Base-by-base conservation (phyloP, 2,797 vertebrate species). In the Cyclopterus lumpus region DNA sequence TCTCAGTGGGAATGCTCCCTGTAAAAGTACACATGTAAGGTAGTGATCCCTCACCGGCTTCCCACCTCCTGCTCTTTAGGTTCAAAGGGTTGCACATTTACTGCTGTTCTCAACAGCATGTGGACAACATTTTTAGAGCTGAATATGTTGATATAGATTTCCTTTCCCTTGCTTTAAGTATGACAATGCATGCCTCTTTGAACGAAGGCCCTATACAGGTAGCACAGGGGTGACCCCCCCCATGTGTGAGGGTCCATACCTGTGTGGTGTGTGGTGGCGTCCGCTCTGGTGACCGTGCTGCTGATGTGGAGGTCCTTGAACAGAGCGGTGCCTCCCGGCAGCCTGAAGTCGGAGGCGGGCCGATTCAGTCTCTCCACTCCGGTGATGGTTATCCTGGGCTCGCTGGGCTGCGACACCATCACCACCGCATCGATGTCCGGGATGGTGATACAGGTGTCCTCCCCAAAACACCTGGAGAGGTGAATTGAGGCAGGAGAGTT, bases 381-480 rank as follows among this genome's bases (percentile, higher is more conserved):
- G 3, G 76, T 95, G 89, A 99, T 95, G 86, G 97, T 97, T 88
- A 99, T 99, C 89, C 93, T 94, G 63, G 98, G 97, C 89, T 99
- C 97, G 34, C 96, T 96, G 81, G 97, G 96, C 93, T 98, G 97
- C 85, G 97, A 92, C 80, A 99, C 97, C 95, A 97, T 96, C 90
- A 99, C 95, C 78, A 96, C 96, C 0, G 97, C 96, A 0, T 97
- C 96, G 9, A 98, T 93, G 77, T 97, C 96, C 1, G 97, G 97
- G 89, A 99, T 96, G 72, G 90, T 96, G 90, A 99, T 96, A 65
- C 98, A 99, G 38, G 96, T 96, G 79, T 99, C 98, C 91, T 99
- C 98, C 73, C 97, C 97, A 49, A 99, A 99, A 94, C 98, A 99
- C 92, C 98, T 99, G 90, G 14, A 70, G 8, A 62, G 32, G 38